phyloP scores from a whole-genome alignment of 2,888 invertebrate genomes.

The Dicranocentrus wangi region DNA sequence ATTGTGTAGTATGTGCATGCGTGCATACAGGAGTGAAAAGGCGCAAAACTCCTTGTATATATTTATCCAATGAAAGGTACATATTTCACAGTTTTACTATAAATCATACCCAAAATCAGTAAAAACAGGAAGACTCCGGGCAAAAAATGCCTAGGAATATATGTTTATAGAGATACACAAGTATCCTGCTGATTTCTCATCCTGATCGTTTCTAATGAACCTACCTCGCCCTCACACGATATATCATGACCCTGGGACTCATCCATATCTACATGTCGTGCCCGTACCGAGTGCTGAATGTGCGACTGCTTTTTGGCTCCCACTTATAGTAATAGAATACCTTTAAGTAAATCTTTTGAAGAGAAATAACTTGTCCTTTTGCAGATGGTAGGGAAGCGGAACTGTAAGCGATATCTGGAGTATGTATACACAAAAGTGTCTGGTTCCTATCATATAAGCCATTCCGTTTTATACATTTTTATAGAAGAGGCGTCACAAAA shows the following conservation, averaged over 20 bases:
- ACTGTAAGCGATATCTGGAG: too few relatives aligned
- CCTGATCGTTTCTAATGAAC: conserved; percentile 38
- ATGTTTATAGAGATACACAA: not conserved
- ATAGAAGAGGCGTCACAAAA: too few relatives aligned
- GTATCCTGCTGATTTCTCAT: conserved; percentile 37
- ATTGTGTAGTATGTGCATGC: conserved; percentile 16
- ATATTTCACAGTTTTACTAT: too few relatives aligned
- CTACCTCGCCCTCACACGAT: conserved; percentile 30
- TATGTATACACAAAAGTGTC: too few relatives aligned
- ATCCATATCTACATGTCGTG: conserved; percentile 42
- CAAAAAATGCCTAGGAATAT: too few relatives aligned
- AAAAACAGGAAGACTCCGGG: too few relatives aligned
- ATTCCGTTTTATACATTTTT: too few relatives aligned
- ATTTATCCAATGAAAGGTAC: not conserved
- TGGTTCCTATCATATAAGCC: too few relatives aligned
- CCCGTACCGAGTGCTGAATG: too few relatives aligned
- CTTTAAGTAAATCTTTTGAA: not conserved
- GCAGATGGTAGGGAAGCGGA: too few relatives aligned
- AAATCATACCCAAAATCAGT: too few relatives aligned
- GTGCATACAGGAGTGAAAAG: conserved; percentile 9
- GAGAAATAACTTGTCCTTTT: too few relatives aligned
- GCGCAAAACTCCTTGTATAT: not conserved
- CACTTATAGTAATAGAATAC: conserved; percentile 11
- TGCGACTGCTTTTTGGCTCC: not conserved
- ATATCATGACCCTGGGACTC: conserved; percentile 51